Base-by-base conservation (phyloP, 1,140 invertebrate species). In the Leptonema lineaticorne region DNA sequence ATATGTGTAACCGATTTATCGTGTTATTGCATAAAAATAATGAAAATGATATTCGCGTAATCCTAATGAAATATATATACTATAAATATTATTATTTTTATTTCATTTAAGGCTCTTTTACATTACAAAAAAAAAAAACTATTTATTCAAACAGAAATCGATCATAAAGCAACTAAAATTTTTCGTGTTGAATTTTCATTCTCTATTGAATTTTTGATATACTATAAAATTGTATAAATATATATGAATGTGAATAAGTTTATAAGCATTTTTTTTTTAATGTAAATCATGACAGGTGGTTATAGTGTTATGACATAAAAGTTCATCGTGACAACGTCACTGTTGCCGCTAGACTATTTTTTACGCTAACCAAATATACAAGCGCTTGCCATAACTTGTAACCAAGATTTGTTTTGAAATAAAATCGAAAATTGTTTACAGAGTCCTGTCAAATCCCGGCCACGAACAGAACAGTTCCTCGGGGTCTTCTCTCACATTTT, bases 331-430 rank as follows among this genome's bases (percentile, higher is more conserved):
- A 53, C 22, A 20, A 53, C 50, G 27, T 53, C 50, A 53, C 50
- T 24, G 50, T 24, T 9, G 50, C 50, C 22, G 22, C 24, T 14
- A 53, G 50, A 53, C 50, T 53, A 53, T 53, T 62, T 41, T 62
- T 62, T 62, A 62, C 59, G 33, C 29, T 62, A 62, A 37, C 37
- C 59, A 62, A 62, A 62, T 62, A 62, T 62, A 62, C 59, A 62
- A 62, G 45, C 59, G 59, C 59, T 37, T 37, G 57, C 57, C 30
- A 59, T 28, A 20, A 11, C 26, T 11, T 62, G 59, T 62, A 62
- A 45, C 59, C 24, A 62, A 62, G 33, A 62, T 45, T 62, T 62
- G 59, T 62, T 62, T 62, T 62, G 59, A 62, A 41, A 45, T 37
- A 41, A 62, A 62, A 62, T 37, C 30, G 33, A 62, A 62, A 33